Evolutionary conservation across 2,113 vertebrate species (phyloP), one percentile per base, ranked within the genome.

Genomic region (Hypocryptadius cinnamomeus): DNA sequence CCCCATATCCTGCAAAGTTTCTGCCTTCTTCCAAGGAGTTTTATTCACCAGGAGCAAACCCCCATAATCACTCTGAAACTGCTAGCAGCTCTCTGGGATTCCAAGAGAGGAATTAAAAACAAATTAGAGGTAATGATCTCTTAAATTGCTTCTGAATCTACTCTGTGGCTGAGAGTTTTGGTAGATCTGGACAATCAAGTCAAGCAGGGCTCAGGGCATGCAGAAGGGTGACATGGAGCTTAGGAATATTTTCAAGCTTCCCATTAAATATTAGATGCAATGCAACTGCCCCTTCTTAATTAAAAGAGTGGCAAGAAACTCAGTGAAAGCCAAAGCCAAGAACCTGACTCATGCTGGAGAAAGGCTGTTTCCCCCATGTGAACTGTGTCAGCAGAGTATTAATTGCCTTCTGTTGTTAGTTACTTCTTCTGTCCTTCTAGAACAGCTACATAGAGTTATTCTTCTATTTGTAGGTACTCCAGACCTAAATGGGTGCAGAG

Each of bases 111-210:
- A 94, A 95, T 95, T 96, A 96, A 93, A 96, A 95, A 64, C 85
- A 84, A 90, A 96, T 96, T 90, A 96, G 25, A 90, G 72, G 93
- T 92, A 96, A 95, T 79, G 85, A 93, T 89, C 90, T 95, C 85
- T 94, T 86, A 91, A 96, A 96, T 94, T 88, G 90, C 72, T 85
- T 72, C 85, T 86, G 90, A 94, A 94, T 90, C 79, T 57, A 78
- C 27, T 86, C 47, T 45, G 56, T 89, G 40, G 35, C 60, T 80
- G 71, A 87, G 80, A 91, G 48, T 85, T 95, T 92, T 77, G 82
- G 94, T 89, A 51, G 71, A 77, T 90, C 70, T 74, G 82, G 79
- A 80, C 92, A 83, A 86, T 70, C 76, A 91, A 90, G 91, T 74
- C 30, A 83, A 94, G 76, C 76, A 86, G 40, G n/a, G 51, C 22